These are phyloP conservation scores for Darwinula stevensoni DNA, from an alignment of 2,888 invertebrate genomes.

Conservation along the genomic window DNA sequence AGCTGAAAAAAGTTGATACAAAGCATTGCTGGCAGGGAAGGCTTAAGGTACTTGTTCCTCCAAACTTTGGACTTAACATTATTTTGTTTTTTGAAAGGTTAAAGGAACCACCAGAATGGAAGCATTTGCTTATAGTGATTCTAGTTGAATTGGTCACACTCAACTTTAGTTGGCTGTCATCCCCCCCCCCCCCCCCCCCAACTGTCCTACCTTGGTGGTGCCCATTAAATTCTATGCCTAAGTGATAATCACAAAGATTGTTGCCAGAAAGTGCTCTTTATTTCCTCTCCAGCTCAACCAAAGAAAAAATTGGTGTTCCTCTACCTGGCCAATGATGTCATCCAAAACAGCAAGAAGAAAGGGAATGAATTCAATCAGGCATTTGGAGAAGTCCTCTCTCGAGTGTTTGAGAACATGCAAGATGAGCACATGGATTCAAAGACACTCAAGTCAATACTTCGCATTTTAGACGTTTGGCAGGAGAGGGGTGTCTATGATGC, in stretches of 20 bases:
- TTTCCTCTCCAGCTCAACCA: constrained; percentile 33
- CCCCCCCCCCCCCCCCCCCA: neutral
- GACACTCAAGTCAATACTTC: constrained; percentile 41
- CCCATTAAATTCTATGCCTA: constrained; percentile 1
- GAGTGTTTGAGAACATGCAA: constrained; percentile 57
- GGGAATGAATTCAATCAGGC: constrained; percentile 55
- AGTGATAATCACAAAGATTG: too few species aligned
- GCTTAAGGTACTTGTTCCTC: too few species aligned
- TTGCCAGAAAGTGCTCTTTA: neutral
- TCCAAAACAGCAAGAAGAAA: constrained; percentile 93
- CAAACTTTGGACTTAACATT: too few species aligned
- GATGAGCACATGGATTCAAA: constrained; percentile 38
- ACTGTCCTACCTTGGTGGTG: too few species aligned
- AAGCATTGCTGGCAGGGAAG: too few species aligned
- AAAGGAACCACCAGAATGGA: too few species aligned
- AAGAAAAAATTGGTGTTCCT: constrained; percentile 66
- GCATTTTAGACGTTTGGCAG: constrained; percentile 69
- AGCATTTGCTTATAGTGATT: too few species aligned
- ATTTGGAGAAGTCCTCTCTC: constrained; percentile 44
- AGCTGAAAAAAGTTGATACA: too few species aligned
- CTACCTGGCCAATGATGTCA: constrained; percentile 96
- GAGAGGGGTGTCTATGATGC: constrained; percentile 60
- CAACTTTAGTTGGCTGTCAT: too few species aligned
- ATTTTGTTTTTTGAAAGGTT: too few species aligned
- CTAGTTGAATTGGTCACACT: too few species aligned